A percentile compares a stretch with the other conserved stretches of the same genome.
Evolutionary conservation across 1,140 invertebrate genomes (phyloP).

Genomic region (Papilio aristodemus): DNA sequence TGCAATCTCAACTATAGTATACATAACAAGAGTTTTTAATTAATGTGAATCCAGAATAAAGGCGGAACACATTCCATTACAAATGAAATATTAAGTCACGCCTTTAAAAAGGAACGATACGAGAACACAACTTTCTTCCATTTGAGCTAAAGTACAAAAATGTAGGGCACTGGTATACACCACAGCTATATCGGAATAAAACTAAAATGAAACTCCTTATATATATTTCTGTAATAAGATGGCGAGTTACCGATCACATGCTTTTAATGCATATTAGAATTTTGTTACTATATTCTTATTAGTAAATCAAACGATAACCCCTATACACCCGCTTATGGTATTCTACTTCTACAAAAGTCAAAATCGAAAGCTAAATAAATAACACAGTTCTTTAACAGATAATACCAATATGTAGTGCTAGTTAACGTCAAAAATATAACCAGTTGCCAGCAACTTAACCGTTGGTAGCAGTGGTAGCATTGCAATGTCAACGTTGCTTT

Average conservation of each 20-base stretch:
- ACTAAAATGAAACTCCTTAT: constrained; percentile 7
- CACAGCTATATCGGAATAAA: constrained; percentile 35
- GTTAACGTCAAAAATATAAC: neutral
- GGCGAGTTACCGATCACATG: neutral
- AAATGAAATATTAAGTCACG: constrained; percentile 58
- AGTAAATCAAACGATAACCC: neutral
- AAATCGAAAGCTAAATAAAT: constrained; percentile 30
- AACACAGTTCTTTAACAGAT: constrained; percentile 27
- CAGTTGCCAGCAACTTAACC: neutral
- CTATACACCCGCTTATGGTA: constrained; percentile 7
- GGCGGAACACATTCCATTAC: constrained; percentile 52
- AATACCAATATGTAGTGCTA: constrained; percentile 17
- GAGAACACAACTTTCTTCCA: constrained; percentile 70
- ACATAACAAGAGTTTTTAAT: constrained; percentile 69
- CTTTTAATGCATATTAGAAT: constrained; percentile 16
- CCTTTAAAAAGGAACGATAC: constrained; percentile 58
- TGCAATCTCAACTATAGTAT: constrained; percentile 70
- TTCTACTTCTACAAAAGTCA: constrained; percentile 26
- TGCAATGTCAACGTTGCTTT: too few relatives aligned
- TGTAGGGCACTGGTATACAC: constrained; percentile 63
- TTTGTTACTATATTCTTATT: neutral
- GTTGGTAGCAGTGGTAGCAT: too few relatives aligned
- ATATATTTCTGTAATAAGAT: constrained; percentile 18
- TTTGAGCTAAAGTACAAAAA: constrained; percentile 65
- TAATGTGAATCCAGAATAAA: constrained; percentile 41